Base-by-base conservation (phyloP, 2,888 invertebrate species). In the Neoascia interrupta region DNA sequence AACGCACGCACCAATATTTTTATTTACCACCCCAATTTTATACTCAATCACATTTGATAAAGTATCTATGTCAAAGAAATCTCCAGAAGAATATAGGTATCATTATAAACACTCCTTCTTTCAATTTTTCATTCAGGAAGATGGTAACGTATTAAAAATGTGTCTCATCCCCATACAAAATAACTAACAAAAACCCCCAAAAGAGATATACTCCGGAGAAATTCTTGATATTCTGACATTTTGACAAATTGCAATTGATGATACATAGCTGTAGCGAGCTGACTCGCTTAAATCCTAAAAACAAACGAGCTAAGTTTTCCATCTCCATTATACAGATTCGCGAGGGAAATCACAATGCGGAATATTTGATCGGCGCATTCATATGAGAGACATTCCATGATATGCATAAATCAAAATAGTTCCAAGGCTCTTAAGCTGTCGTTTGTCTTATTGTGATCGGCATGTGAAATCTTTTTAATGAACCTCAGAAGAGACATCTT, bases 211-310 rank as follows among this genome's bases (percentile, higher is more conserved):
- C n/a, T n/a, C n/a, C n/a, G n/a, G n/a, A n/a, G n/a, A n/a, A n/a
- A n/a, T n/a, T n/a, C n/a, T n/a, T n/a, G n/a, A 54, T 39, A 54
- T 37, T 31, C 61, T 54, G 70, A 53, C 61, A 61, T 31, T 47
- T 72, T 76, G 72, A 72, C 72, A 79, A 79, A 79, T 72, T 79
- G 66, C 72, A 72, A 79, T 72, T 66, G 72, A 79, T 79, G 72
- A 79, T 66, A 63, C 28, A 45, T 45, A 11, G 28, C 11, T 28
- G 41, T 23, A 49, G 6, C 11, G 21, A 11, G 5, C 11, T 31
- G 13, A 37, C 39, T 19, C 23, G 15, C 28, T n/a, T n/a, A n/a
- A n/a, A n/a, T n/a, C 18, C 13, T 49, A 21, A n/a, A 34, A 39
- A 3, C 28, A 26, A 69, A 68, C 39, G 51, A 54, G 15, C 23